Conservation (phyloP, 2,797 vertebrate genomes). For the Vireo griseus region DNA sequence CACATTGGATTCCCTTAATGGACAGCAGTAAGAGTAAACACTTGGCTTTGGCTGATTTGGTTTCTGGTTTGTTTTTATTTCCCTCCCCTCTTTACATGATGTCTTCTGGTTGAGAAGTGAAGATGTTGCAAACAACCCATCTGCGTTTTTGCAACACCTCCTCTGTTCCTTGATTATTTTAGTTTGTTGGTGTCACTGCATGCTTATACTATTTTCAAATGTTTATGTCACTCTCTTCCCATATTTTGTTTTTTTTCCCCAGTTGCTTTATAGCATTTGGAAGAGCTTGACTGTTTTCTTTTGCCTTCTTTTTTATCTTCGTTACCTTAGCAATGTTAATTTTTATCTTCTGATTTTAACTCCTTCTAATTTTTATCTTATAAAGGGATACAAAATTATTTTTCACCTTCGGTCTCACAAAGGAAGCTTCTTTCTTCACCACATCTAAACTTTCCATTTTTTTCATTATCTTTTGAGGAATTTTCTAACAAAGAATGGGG, state of each 20-base stretch:
- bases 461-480: neutral
- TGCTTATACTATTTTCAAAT: conserved; percentile 18
- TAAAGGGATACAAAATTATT: neutral
- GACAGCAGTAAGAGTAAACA: neutral
- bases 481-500: neutral
- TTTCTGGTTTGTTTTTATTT: neutral
- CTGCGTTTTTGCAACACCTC: conserved; percentile 13
- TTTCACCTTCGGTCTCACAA: neutral
- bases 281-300: neutral
- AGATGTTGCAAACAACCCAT: conserved; percentile 11
- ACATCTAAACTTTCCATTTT: neutral
- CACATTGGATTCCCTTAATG: neutral
- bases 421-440: neutral
- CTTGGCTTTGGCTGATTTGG: neutral
- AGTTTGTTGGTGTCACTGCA: conserved; percentile 8
- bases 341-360: neutral
- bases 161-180: conserved; percentile 31
- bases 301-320: neutral
- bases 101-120: neutral
- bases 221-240: neutral
- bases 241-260: accelerated
- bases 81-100: neutral
- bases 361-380: neutral
- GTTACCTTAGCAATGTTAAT: neutral
- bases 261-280: neutral